A percentile compares a stretch with the other conserved stretches of the same genome.
Evolutionary conservation across 2,888 invertebrate species (phyloP).

Genomic region (Neelides folsomi): DNA sequence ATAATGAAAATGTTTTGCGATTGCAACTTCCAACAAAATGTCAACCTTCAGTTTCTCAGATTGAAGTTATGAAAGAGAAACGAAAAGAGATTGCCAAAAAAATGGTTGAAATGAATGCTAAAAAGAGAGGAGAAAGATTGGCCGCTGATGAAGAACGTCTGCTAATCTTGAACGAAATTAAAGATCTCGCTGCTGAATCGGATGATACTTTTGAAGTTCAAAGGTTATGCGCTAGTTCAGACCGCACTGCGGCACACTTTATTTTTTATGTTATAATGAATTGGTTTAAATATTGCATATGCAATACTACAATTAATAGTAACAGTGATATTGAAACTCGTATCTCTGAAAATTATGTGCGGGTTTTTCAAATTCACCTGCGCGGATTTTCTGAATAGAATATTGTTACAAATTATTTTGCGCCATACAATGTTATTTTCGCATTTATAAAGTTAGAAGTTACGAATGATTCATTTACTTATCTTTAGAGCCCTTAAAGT

Average conservation of each 20-base stretch:
- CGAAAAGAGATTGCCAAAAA: slow-evolving; percentile 72
- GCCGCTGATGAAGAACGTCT: slow-evolving; percentile 79
- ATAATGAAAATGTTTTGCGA: slow-evolving; percentile 65
- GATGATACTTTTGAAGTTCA: slow-evolving; percentile 54
- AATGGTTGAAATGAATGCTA: slow-evolving; percentile 75
- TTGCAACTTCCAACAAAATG: slow-evolving; percentile 70
- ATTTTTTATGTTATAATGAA: too few relatives aligned
- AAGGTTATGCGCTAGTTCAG: too few relatives aligned
- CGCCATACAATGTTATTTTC: too few relatives aligned
- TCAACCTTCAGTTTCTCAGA: slow-evolving; percentile 46
- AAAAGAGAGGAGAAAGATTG: slow-evolving; percentile 65
- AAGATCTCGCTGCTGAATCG: slow-evolving; percentile 59
- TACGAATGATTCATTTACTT: slow-evolving; percentile 16
- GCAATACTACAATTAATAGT: too few relatives aligned
- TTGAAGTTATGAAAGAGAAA: slow-evolving; percentile 74
- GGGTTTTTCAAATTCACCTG: too few relatives aligned
- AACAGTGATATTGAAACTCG: too few relatives aligned
- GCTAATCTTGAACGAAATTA: slow-evolving; percentile 57
- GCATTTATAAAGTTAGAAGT: too few relatives aligned
- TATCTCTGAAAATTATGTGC: too few relatives aligned
- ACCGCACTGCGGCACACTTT: too few relatives aligned
- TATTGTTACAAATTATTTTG: too few relatives aligned
- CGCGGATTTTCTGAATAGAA: too few relatives aligned
- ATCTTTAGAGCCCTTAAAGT: slow-evolving; percentile 56
- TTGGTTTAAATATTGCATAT: too few relatives aligned